Evolutionary conservation across 2,797 vertebrate genomes (phyloP), one percentile per base, ranked within the genome.

Genomic region (Ctenosaura bakeri): DNA sequence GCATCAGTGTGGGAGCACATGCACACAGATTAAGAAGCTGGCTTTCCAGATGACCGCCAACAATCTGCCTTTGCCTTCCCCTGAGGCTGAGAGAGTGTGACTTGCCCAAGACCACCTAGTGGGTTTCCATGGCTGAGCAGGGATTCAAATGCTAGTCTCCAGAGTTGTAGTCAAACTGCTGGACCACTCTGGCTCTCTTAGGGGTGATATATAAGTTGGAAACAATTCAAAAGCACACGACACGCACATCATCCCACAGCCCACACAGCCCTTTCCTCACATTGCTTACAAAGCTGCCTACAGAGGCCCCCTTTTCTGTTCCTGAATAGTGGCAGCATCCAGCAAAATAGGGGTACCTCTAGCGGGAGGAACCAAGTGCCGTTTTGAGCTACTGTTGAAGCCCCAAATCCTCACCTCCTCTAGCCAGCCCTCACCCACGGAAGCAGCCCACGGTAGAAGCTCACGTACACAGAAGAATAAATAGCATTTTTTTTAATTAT

Each of bases 311-410:
- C 16, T 32, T 8, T 22, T 82, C 7, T 24, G 18, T 12, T 22
- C 3, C 8, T 59, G 16, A n/a, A 54, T 26, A 5, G 29, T 32
- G 13, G 6, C 6, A 52, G 46, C 77, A 52, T 4, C 76, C 42
- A 59, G 22, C 81, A 64, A 83, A 59, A 56, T 1, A 54, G 79
- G 10, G n/a, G 10, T 7, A 26, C n/a, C 56, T 26, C 62, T 26
- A 16, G 46, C 6, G 2, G 42, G 3, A 3, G 1, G 38, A 6
- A 6, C 12, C 1, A 5, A 16, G 32, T 8, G 13, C 16, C 18
- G 5, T 7, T n/a, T 4, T 16, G 14, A 6, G 1, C 26, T 54
- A 52, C 46, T 54, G 52, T 12, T 42, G 35, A 46, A 69, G 4
- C 29, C 3, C 42, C 52, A 35, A 71, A n/a, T 22, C 84, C 7